Evolutionary conservation across 1,140 invertebrate species (phyloP).

Genomic region (Meteorus sp.): DNA sequence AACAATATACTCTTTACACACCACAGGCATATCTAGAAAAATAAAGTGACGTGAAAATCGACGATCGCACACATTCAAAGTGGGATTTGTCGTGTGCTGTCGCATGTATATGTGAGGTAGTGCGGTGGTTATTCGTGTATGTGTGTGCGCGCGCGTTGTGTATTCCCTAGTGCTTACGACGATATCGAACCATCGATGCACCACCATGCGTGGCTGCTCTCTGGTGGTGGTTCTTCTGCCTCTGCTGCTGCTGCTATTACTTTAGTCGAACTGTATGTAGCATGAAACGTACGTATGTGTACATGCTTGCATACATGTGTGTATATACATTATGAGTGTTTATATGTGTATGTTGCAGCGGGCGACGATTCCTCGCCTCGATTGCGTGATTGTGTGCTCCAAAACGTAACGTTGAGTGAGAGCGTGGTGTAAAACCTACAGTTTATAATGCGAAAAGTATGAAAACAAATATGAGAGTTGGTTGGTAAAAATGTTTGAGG

Average conservation of each 20-base stretch:
- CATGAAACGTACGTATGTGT: no score
- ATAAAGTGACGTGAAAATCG: neutral
- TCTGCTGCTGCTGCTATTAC: neutral
- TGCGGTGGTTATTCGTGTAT: neutral
- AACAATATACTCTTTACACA: no score
- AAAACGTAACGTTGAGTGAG: neutral
- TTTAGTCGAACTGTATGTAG: neutral
- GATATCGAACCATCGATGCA: constrained; percentile 20
- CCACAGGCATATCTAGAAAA: no score
- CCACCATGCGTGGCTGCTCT: constrained; percentile 20
- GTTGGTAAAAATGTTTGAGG: no score
- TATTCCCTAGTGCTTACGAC: neutral
- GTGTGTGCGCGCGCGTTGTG: neutral
- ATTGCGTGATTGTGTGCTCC: constrained; percentile 12
- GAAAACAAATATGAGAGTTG: no score
- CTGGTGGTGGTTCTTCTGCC: constrained; percentile 12
- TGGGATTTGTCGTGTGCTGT: neutral
- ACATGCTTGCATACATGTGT: no score
- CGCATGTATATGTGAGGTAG: neutral
- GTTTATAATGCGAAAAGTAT: no score
- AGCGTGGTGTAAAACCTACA: neutral
- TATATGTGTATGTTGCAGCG: neutral
- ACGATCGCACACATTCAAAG: neutral
- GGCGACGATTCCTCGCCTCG: constrained; percentile 1
- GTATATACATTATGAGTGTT: no score